Conservation (phyloP, 2,888 invertebrate genomes). For the Lithophane leautieri region DNA sequence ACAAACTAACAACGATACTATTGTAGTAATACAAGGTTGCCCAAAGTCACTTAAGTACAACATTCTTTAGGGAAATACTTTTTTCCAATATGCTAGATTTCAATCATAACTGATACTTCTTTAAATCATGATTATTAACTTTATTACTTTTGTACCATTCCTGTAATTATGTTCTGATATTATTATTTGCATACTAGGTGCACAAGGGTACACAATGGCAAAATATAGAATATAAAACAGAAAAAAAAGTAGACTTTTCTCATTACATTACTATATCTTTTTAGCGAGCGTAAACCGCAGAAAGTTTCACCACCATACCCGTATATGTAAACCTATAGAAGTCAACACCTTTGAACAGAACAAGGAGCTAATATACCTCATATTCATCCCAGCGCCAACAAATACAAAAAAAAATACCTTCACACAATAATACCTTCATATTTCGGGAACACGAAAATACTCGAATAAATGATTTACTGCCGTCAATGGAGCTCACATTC, state of each 20-base stretch:
- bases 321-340: background rate
- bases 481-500: conserved; percentile 44
- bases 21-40: too few relatives aligned
- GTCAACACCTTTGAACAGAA: conserved; percentile 7
- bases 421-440: conserved; percentile 25
- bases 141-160: too few relatives aligned
- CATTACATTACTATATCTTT: background rate
- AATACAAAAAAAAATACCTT: conserved; percentile 10
- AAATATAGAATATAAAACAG: background rate
- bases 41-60: too few relatives aligned
- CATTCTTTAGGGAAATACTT: too few relatives aligned
- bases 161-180: too few relatives aligned
- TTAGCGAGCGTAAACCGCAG: background rate
- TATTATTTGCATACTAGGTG: background rate
- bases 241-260: background rate
- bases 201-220: background rate
- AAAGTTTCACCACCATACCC: background rate
- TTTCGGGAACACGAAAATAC: conserved; percentile 27
- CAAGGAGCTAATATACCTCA: conserved; percentile 1
- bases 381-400: background rate
- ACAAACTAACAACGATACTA: too few relatives aligned
- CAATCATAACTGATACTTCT: too few relatives aligned
- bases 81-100: too few relatives aligned
- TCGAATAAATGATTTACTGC: conserved; percentile 49
- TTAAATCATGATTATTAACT: too few relatives aligned